Conservation (phyloP, 1,140 invertebrate species). For the Probaryconus sp. region DNA sequence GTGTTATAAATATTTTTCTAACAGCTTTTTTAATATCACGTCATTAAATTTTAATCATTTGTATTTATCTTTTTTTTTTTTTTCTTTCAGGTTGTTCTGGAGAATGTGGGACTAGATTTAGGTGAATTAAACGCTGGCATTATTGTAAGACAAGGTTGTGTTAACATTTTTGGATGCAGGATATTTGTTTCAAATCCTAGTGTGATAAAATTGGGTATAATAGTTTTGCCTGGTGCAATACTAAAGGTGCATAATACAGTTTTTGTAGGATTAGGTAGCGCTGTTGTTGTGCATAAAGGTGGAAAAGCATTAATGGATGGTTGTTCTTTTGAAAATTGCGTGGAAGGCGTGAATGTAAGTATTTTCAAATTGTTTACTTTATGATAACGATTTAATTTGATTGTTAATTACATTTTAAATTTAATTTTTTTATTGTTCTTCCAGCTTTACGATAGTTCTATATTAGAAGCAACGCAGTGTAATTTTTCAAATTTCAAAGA, state of each 20-base stretch:
- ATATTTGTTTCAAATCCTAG: constrained; percentile 68
- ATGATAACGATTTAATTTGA: not conserved
- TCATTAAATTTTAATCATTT: not conserved
- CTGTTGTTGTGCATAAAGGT: constrained; percentile 64
- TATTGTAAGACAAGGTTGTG: constrained; percentile 67
- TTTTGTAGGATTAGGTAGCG: constrained; percentile 71
- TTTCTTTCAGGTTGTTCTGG: constrained; percentile 66
- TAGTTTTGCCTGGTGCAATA: constrained; percentile 72
- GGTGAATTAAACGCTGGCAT: constrained; percentile 70
- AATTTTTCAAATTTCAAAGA: constrained; percentile 69
- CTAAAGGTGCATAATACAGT: constrained; percentile 65
- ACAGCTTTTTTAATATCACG: too few relatives aligned
- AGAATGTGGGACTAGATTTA: constrained; percentile 71
- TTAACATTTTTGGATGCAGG: constrained; percentile 67
- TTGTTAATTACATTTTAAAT: not conserved
- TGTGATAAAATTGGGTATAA: constrained; percentile 70
- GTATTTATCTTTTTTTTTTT: constrained; percentile 11
- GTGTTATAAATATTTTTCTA: too few relatives aligned
- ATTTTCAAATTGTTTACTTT: not conserved
- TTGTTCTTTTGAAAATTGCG: constrained; percentile 69
- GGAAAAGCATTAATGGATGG: constrained; percentile 65
- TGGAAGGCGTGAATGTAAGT: constrained; percentile 72
- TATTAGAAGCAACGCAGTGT: constrained; percentile 64
- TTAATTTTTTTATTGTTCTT: constrained; percentile 17
- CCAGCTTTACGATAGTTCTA: constrained; percentile 66